These are phyloP conservation scores for Ibycter americanus DNA, from an alignment of 2,797 vertebrate species.

Conservation along the genomic window DNA sequence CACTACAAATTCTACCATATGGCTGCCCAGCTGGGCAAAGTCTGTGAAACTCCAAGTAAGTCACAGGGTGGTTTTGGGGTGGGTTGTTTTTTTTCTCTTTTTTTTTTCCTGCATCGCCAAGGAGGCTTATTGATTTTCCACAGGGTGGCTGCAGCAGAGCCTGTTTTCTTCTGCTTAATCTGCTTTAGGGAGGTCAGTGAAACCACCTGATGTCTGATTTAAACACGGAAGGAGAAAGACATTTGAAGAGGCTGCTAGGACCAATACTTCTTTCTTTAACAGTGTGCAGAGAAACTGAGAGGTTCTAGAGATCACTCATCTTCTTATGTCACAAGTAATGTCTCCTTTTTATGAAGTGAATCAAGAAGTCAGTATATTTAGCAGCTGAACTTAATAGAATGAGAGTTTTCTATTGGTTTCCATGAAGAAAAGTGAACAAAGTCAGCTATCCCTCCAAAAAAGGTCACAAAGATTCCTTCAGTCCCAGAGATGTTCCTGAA, in stretches of 20 bases:
- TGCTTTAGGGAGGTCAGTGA: neutral
- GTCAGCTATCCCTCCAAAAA: neutral
- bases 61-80: neutral
- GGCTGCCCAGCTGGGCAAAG: neutral
- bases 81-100: neutral
- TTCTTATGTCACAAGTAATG: neutral
- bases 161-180: neutral
- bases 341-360: neutral
- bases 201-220: neutral
- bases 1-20: neutral
- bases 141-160: neutral
- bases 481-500: neutral
- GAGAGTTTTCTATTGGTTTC: neutral
- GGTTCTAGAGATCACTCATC: neutral
- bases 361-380: neutral
- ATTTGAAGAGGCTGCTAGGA: neutral
- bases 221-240: neutral
- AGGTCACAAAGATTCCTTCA: neutral
- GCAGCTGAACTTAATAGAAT: neutral
- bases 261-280: neutral
- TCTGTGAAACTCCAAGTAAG: neutral
- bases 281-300: neutral
- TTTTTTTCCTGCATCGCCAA: neutral
- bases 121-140: neutral
- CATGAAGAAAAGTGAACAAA: neutral